Evolutionary conservation across 2,888 invertebrate genomes (phyloP), one percentile per base, ranked within the genome.

Genomic region (Drymonia ruficornis): DNA sequence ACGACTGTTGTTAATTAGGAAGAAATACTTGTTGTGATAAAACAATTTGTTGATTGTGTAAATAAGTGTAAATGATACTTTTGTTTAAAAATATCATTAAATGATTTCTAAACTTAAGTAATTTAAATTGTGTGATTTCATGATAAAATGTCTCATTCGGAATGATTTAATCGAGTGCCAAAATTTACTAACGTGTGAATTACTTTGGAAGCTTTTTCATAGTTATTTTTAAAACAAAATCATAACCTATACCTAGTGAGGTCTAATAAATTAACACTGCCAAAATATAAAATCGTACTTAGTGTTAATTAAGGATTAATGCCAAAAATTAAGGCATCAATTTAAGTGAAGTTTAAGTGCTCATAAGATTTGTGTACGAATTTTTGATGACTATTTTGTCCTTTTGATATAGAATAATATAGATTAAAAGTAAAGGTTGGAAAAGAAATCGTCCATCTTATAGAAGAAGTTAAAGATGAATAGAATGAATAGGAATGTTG

Each of bases 321-420:
- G 81, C 83, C 82, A 84, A 82, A 70, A 76, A 74, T 63, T 76
- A 73, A 67, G 76, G 78, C 76, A 75, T 74, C 65, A 62, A 72
- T 73, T 75, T 72, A 74, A 83, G 69, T 68, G 78, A 63, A 68
- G 60, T 78, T 63, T 83, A 83, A 81, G 73, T 61, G 62, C 67
- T 76, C 58, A 61, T 80, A 80, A 80, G 75, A 77, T 78, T 83
- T 86, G 79, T 89, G 86, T 89, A 89, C 82, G 86, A 84, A 83
- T 89, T 90, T 91, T 90, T 85, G 87, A 90, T 76, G 84, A 84
- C 83, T 84, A 82, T 88, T 89, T 87, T 86, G 83, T 84, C 84
- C 74, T 80, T 87, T 86, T 84, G 76, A 80, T 82, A 76, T 72
- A 67, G 56, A 56, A 53, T 66, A 72, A 61, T 50, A 52, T 78